Conservation (phyloP, 2,113 vertebrate species). For the Sander lucioperca region DNA sequence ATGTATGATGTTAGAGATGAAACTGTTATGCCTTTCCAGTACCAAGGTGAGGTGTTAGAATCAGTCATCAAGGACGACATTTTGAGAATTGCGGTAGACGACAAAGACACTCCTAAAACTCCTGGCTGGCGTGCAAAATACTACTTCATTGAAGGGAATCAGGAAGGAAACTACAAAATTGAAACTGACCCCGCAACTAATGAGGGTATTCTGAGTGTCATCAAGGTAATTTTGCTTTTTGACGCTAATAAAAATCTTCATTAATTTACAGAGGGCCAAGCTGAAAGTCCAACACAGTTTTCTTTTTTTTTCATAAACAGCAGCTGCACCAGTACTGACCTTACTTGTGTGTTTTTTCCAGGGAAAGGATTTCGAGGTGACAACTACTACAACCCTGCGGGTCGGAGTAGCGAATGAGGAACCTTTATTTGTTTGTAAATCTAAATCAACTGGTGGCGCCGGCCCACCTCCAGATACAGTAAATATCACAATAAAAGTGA, state of each 20-base stretch:
- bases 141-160: constrained; percentile 79
- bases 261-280: not conserved
- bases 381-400: constrained; percentile 33
- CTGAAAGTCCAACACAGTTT: not conserved
- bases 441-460: accelerated
- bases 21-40: constrained; percentile 67
- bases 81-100: constrained; percentile 81
- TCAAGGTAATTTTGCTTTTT: constrained; percentile 81
- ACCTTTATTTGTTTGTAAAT: constrained; percentile 70
- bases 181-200: constrained; percentile 85
- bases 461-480: not conserved
- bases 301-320: not conserved
- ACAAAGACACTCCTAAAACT: constrained; percentile 80
- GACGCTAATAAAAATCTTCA: not conserved
- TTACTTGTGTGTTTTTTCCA: constrained; percentile 50
- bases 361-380: constrained; percentile 80
- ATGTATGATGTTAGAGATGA: not conserved
- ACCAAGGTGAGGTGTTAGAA: constrained; percentile 61
- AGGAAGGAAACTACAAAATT: constrained; percentile 79
- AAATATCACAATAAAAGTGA: constrained; percentile 69
- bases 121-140: constrained; percentile 84
- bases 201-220: constrained; percentile 84
- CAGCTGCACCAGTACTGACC: not conserved
- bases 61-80: constrained; percentile 15
- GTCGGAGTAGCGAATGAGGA: constrained; percentile 84